A percentile compares a stretch with the other conserved stretches of the same genome.
phyloP scores from a whole-genome alignment of 2,888 invertebrate species.

The Calameuta idolon region DNA sequence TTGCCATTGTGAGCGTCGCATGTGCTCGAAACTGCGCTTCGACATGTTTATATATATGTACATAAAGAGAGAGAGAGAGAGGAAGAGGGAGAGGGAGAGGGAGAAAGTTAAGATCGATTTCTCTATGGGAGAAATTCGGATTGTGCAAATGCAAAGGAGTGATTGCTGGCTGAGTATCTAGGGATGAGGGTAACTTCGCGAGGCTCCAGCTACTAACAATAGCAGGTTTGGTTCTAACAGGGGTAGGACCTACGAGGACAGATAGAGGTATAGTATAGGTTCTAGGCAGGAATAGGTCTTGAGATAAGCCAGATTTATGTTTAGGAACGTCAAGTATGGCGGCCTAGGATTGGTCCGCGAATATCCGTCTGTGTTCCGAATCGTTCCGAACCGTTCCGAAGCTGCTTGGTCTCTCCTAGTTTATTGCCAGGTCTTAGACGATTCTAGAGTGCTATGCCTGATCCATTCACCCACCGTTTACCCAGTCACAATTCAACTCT shows the following conservation, averaged over 20 bases:
- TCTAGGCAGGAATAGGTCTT: constrained; percentile 21
- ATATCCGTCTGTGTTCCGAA: constrained; percentile 15
- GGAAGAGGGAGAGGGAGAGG: too few relatives aligned
- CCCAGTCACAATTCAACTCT: not conserved
- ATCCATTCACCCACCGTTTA: not conserved
- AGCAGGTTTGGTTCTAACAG: constrained; percentile 38
- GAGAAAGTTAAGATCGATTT: not conserved
- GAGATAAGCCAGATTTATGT: constrained; percentile 43
- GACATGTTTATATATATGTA: too few relatives aligned
- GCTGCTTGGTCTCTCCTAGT: constrained; percentile 12
- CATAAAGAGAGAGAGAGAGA: too few relatives aligned
- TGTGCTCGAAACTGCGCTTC: too few relatives aligned
- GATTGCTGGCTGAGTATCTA: not conserved
- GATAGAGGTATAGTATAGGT: not conserved
- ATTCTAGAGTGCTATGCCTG: not conserved
- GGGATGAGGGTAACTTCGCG: not conserved
- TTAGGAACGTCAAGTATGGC: constrained; percentile 18
- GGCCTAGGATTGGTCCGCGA: constrained; percentile 25
- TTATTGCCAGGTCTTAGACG: constrained; percentile 21
- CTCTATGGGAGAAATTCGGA: not conserved
- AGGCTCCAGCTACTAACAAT: constrained; percentile 46
- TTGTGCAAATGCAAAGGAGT: not conserved
- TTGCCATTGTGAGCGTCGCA: too few relatives aligned
- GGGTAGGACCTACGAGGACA: not conserved
- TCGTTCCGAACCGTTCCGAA: constrained; percentile 1